Evolutionary conservation across 2,113 vertebrate genomes (phyloP).

Genomic region (Platysteira castanea): DNA sequence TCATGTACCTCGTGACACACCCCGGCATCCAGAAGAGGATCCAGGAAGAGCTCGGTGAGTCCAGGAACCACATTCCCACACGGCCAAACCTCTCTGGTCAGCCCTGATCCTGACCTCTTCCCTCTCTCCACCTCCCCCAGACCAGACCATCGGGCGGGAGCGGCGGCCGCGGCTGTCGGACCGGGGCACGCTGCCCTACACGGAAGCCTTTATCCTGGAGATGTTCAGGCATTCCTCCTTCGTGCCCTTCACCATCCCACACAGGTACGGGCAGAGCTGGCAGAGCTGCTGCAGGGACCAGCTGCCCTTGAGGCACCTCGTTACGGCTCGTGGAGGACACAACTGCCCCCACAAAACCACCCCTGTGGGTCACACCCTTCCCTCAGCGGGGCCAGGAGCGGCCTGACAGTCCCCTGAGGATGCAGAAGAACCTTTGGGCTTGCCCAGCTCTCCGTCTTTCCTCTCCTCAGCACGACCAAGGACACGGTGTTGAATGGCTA

Average conservation of each 20-base stretch:
- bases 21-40: conserved; percentile 84
- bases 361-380: not conserved
- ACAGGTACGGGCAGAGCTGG: conserved; percentile 72
- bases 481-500: conserved; percentile 83
- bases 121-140: conserved; percentile 47
- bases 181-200: conserved; percentile 70
- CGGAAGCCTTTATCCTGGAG: conserved; percentile 91
- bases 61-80: rapidly evolving
- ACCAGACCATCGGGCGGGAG: conserved; percentile 74
- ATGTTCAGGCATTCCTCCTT: conserved; percentile 87
- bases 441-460: not conserved
- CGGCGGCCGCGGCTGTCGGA: conserved; percentile 78
- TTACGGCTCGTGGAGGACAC: not conserved
- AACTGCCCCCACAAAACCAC: not conserved
- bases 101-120: not conserved
- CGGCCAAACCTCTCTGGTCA: not conserved
- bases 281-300: not conserved
- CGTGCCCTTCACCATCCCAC: conserved; percentile 90
- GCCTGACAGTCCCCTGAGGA: not conserved
- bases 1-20: conserved; percentile 81
- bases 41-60: conserved; percentile 85
- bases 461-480: conserved; percentile 77
- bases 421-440: not conserved
- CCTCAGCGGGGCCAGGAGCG: not conserved
- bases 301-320: not conserved